Base-by-base conservation (phyloP, 2,113 vertebrate genomes). In the Solenodon paradoxus region DNA sequence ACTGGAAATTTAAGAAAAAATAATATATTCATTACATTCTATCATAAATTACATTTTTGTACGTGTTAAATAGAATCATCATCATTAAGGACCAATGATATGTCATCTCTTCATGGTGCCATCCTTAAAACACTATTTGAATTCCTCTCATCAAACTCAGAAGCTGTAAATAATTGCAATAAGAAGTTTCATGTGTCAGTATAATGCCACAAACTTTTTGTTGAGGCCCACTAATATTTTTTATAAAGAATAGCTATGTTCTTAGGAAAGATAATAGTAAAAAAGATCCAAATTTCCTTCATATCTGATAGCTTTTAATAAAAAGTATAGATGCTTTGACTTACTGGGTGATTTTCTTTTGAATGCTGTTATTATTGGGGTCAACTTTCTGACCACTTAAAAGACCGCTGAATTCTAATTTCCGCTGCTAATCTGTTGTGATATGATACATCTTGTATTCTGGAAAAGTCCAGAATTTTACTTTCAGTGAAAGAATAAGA, bases 391-490 rank as follows among this genome's bases (percentile, higher is more conserved):
- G 66, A 30, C 74, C 86, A 89, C 45, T 30, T 63, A 75, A 59
- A 94, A 95, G 20, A 69, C 24, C 90, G 47, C 40, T 55, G 13
- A 47, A 75, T 90, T 72, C n/a, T 93, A 24, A 26, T 75, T 7
- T 90, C 64, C 69, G 16, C 59, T 81, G 12, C 26, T 77, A 59
- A 30, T 88, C 45, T 93, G 1, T 96, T 87, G 8, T 69, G 22
- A 24, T 79, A 45, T 28, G 32, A 57, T 38, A 63, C 13, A 40
- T 30, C 7, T 64, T 30, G 1, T 35, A 92, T 72, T 83, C 19
- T 85, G n/a, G 84, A 61, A 71, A 84, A 95, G 87, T 55, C n/a
- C n/a, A 45, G 22, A 80, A 12, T 80, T 94, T 35, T n/a, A 49
- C 59, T 69, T 32, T 83, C 38, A 24, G 0, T 38, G 28, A 78